Conservation (phyloP, 2,888 invertebrate species). For the Beris morrisii region DNA sequence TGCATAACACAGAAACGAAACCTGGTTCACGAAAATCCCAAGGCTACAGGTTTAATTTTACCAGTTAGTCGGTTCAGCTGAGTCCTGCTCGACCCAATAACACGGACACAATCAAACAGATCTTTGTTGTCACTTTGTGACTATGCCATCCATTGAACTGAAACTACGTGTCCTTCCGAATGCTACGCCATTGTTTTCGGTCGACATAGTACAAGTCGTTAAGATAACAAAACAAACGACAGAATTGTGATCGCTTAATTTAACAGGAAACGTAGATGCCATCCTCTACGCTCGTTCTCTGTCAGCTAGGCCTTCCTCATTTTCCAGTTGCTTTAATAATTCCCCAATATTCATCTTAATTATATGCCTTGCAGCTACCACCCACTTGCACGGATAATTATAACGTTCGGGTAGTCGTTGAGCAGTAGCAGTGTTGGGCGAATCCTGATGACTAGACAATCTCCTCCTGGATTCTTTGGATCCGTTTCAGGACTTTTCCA, state of each 20-base stretch:
- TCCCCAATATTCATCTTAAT: slow-evolving; percentile 40
- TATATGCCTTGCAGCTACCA: slow-evolving; percentile 36
- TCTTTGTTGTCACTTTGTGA: slow-evolving; percentile 22
- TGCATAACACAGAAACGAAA: too few species aligned
- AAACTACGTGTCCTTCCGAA: background rate
- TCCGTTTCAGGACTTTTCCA: too few species aligned
- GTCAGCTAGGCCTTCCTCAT: slow-evolving; percentile 9
- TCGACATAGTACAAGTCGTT: slow-evolving; percentile 29
- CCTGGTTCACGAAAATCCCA: background rate
- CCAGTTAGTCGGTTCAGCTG: background rate
- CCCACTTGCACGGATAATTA: slow-evolving; percentile 34
- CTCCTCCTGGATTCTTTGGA: too few species aligned
- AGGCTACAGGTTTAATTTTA: slow-evolving; percentile 13
- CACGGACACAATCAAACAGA: slow-evolving; percentile 12
- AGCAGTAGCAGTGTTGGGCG: too few species aligned
- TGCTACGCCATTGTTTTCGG: background rate
- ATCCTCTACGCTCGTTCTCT: background rate
- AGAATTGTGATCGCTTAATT: slow-evolving; percentile 37
- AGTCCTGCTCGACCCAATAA: background rate
- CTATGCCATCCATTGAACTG: background rate
- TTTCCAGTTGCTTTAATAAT: slow-evolving; percentile 35
- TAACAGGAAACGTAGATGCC: slow-evolving; percentile 22
- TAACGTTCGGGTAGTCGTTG: slow-evolving; percentile 23
- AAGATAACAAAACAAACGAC: slow-evolving; percentile 38
- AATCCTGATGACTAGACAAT: too few species aligned